phyloP scores from a whole-genome alignment of 2,113 vertebrate genomes.

The Aldabrachelys gigantea region DNA sequence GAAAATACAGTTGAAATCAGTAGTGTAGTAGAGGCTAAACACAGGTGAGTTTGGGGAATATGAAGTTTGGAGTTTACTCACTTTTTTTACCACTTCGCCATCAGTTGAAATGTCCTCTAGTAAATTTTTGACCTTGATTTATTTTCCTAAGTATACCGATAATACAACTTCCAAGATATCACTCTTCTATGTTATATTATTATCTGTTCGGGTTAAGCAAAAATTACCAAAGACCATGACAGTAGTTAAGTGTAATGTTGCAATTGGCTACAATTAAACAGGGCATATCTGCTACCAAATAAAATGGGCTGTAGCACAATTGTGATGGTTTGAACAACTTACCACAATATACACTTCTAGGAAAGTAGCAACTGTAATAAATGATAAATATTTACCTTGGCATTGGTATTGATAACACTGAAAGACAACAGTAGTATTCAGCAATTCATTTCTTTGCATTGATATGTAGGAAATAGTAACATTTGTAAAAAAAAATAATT shows the following conservation, averaged over 20 bases:
- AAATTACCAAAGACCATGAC: not conserved
- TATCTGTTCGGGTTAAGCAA: not conserved
- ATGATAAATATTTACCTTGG: constrained; percentile 38
- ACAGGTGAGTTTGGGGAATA: constrained; percentile 13
- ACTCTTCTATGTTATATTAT: not conserved
- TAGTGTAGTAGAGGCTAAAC: too few relatives aligned
- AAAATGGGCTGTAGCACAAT: constrained; percentile 42
- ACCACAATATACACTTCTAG: constrained; percentile 45
- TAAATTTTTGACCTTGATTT: not conserved
- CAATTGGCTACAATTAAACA: constrained; percentile 21
- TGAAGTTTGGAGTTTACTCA: not conserved
- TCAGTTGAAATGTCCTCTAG: not conserved
- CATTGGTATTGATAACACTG: not conserved
- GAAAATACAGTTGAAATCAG: constrained; percentile 5
- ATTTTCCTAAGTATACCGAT: not conserved
- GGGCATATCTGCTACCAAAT: constrained; percentile 20
- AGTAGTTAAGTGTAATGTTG: not conserved
- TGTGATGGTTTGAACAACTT: not conserved
- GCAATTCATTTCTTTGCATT: constrained; percentile 10
- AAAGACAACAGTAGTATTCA: not conserved
- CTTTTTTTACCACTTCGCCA: constrained; percentile 46
- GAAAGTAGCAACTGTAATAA: constrained; percentile 53
- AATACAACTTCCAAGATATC: not conserved
- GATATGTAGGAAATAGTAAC: not conserved
- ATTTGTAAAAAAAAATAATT: not conserved